Conservation (phyloP, 2,888 invertebrate species). For the Anagyrus pseudococci region DNA sequence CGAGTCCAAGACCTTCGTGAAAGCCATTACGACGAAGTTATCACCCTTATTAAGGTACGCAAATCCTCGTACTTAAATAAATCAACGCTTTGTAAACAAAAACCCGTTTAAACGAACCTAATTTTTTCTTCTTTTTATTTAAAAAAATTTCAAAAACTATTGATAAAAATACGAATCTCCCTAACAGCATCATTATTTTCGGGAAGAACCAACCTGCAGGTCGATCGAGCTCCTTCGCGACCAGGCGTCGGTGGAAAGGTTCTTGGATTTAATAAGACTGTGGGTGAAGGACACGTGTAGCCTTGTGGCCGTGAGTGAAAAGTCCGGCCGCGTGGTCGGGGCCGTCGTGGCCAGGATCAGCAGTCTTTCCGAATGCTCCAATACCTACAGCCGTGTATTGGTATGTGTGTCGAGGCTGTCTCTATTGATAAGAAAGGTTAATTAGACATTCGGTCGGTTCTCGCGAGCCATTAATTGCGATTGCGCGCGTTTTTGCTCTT, state of each 20-base stretch:
- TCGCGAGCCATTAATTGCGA: not conserved
- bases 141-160: not conserved
- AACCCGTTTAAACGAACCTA: not conserved
- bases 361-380: slow-evolving; percentile 43
- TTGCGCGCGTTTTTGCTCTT: not conserved
- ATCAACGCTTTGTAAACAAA: not conserved
- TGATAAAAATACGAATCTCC: slow-evolving; percentile 2
- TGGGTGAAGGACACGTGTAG: slow-evolving; percentile 55
- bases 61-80: slow-evolving; percentile 12
- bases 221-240: slow-evolving; percentile 45
- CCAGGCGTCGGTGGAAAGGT: slow-evolving; percentile 43
- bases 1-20: slow-evolving; percentile 50
- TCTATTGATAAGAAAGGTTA: not conserved
- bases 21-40: slow-evolving; percentile 47
- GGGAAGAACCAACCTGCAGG: slow-evolving; percentile 51
- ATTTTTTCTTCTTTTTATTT: not conserved
- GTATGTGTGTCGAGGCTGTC: slow-evolving; percentile 44
- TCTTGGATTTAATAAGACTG: slow-evolving; percentile 44
- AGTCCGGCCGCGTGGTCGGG: slow-evolving; percentile 51
- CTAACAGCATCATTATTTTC: slow-evolving; percentile 50
- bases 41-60: slow-evolving; percentile 51
- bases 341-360: slow-evolving; percentile 46
- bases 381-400: slow-evolving; percentile 48
- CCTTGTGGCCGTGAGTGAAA: slow-evolving; percentile 48
- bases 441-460: too few relatives aligned